Evolutionary conservation across 30 jellyfish, hydroid and myxozoan genomes (phyloP).

Genomic region (Mastigias papua): DNA sequence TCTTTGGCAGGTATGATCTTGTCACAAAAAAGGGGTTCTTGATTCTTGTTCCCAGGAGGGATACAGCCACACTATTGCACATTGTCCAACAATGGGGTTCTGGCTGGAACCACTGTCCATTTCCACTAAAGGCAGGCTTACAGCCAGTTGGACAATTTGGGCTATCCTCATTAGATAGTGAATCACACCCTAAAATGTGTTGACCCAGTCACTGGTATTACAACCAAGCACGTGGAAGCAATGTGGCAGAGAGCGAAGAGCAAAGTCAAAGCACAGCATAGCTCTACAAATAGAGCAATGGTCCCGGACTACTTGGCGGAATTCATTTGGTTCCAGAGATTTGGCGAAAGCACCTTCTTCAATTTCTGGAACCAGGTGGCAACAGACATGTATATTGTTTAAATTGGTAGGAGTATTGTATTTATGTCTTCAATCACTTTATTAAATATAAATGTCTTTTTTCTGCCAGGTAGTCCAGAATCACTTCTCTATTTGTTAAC

Average conservation of each 20-base stretch:
- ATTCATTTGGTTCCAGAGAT: conserved; percentile 26
- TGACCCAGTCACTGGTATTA: background rate
- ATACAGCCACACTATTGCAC: background rate
- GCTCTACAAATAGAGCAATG: conserved; percentile 14
- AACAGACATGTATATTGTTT: background rate
- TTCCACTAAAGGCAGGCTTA: background rate
- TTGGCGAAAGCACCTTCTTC: background rate
- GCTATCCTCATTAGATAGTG: background rate
- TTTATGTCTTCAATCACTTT: background rate
- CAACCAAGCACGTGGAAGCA: conserved; percentile 11
- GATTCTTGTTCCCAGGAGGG: background rate
- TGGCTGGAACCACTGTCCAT: background rate
- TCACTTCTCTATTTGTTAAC: no score
- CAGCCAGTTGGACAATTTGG: background rate
- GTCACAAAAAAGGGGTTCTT: background rate
- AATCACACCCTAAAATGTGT: background rate
- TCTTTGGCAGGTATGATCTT: conserved; percentile 33
- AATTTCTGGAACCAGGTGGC: background rate
- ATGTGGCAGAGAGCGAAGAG: conserved; percentile 24
- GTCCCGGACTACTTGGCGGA: conserved; percentile 1
- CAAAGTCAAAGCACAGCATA: conserved; percentile 8
- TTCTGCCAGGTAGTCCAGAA: no score
- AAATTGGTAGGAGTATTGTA: background rate
- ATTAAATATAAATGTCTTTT: no score
- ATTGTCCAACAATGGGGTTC: conserved; percentile 4